phyloP scores from a whole-genome alignment of 2,113 vertebrate species.

The Canis aureus region DNA sequence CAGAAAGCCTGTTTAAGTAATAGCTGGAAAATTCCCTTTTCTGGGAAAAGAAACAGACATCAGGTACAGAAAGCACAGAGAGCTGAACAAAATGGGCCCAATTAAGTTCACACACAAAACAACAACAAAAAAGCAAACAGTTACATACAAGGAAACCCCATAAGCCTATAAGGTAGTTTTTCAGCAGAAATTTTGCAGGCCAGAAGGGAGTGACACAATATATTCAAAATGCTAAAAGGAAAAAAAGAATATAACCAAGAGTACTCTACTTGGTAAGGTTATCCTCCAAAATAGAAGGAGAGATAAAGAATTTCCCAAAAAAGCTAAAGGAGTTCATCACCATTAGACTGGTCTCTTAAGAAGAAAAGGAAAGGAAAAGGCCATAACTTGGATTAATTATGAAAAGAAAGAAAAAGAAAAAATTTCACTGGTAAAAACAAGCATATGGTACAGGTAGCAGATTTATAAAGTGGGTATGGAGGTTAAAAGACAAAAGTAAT shows the following conservation, averaged over 20 bases:
- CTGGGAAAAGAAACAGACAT: not conserved
- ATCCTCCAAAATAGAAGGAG: not conserved
- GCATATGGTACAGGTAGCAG: not conserved
- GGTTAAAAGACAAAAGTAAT: not conserved
- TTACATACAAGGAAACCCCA: not conserved
- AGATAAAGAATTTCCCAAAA: not conserved
- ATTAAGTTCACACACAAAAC: not conserved
- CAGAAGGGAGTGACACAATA: not conserved
- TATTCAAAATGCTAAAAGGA: not conserved
- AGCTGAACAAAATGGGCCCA: not conserved
- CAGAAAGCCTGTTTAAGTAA: not conserved
- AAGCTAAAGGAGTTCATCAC: not conserved
- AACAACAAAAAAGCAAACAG: not conserved
- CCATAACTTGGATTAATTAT: not conserved
- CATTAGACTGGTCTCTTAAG: not conserved
- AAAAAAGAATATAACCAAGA: not conserved
- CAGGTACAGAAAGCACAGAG: not conserved
- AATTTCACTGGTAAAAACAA: not conserved
- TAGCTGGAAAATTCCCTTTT: not conserved
- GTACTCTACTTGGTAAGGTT: not conserved
- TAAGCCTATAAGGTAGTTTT: not conserved
- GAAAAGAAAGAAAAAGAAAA: not conserved
- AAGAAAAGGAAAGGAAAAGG: not conserved
- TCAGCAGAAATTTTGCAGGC: not conserved
- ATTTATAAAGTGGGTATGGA: not conserved